Evolutionary conservation across 2,888 invertebrate species (phyloP).

Genomic region (Lacanobia oleracea): DNA sequence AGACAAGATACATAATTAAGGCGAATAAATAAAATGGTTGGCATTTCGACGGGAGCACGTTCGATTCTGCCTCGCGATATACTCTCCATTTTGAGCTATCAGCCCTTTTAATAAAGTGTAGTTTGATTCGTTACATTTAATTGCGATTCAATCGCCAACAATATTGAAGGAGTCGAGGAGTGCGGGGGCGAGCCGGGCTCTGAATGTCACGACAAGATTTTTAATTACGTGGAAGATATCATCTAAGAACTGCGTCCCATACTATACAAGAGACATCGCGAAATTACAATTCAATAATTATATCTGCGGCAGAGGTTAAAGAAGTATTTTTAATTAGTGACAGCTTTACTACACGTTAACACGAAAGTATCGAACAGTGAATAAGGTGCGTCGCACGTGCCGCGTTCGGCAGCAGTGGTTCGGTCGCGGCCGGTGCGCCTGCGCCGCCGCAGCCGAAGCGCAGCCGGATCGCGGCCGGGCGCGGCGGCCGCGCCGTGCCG

Average conservation of each 20-base stretch:
- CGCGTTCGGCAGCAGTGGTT: slow-evolving; percentile 28
- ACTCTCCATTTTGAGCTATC: slow-evolving; percentile 88
- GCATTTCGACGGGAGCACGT: slow-evolving; percentile 91
- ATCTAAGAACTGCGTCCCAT: slow-evolving; percentile 87
- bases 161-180: slow-evolving; percentile 88
- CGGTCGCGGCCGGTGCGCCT: slow-evolving; percentile 31
- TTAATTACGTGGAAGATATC: slow-evolving; percentile 90
- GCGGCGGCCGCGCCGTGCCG: slow-evolving; percentile 59
- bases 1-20: slow-evolving; percentile 91
- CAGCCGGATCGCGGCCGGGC: slow-evolving; percentile 28
- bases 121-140: slow-evolving; percentile 89
- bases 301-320: slow-evolving; percentile 72
- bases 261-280: slow-evolving; percentile 84
- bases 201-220: slow-evolving; percentile 91
- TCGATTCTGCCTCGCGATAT: slow-evolving; percentile 85
- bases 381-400: slow-evolving; percentile 51
- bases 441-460: slow-evolving; percentile 31
- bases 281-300: slow-evolving; percentile 89
- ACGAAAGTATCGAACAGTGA: slow-evolving; percentile 66
- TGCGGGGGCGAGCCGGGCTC: slow-evolving; percentile 88
- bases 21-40: slow-evolving; percentile 91
- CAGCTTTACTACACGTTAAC: slow-evolving; percentile 77
- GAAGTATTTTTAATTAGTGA: slow-evolving; percentile 80
- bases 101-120: slow-evolving; percentile 89
- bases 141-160: slow-evolving; percentile 90